A percentile compares a stretch with the other conserved stretches of the same genome.
Evolutionary conservation across 2,888 invertebrate species (phyloP).

Genomic region (Cryptocheilus praepositus): DNA sequence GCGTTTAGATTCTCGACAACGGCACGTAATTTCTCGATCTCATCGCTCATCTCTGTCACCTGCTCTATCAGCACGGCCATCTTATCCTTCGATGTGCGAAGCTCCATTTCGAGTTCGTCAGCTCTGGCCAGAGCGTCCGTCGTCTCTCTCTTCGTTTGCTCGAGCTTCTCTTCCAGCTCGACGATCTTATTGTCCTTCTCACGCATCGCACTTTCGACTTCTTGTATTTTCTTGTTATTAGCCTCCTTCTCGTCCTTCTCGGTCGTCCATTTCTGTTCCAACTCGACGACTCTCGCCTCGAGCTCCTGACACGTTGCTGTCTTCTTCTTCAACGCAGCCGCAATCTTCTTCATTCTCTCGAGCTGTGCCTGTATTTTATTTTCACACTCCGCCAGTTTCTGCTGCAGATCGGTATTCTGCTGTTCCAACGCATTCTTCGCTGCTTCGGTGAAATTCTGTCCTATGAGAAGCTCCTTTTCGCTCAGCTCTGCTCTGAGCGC

Average conservation of each 20-base stretch:
- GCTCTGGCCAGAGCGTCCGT: slow-evolving; percentile 33
- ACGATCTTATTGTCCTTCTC: slow-evolving; percentile 63
- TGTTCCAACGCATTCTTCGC: slow-evolving; percentile 65
- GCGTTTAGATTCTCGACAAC: slow-evolving; percentile 19
- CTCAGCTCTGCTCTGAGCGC: slow-evolving; percentile 69
- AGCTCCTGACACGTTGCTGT: slow-evolving; percentile 80
- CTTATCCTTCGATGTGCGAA: slow-evolving; percentile 45
- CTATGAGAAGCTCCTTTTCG: slow-evolving; percentile 71
- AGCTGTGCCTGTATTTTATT: slow-evolving; percentile 82
- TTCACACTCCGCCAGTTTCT: slow-evolving; percentile 75
- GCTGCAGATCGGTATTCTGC: slow-evolving; percentile 73
- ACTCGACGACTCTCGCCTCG: slow-evolving; percentile 73
- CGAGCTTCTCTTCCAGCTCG: slow-evolving; percentile 57
- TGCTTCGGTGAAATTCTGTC: slow-evolving; percentile 64
- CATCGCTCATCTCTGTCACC: slow-evolving; percentile 50
- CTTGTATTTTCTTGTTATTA: slow-evolving; percentile 59
- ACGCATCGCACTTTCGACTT: slow-evolving; percentile 45
- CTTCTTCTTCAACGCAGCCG: slow-evolving; percentile 86
- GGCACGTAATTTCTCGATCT: slow-evolving; percentile 44
- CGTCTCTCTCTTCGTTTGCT: slow-evolving; percentile 36
- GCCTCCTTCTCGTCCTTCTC: slow-evolving; percentile 67
- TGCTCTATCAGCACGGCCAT: slow-evolving; percentile 44
- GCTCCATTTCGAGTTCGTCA: slow-evolving; percentile 43
- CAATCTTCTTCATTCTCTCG: slow-evolving; percentile 88
- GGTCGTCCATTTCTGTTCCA: slow-evolving; percentile 58